These are phyloP conservation scores for Melikaiella ostensackeni DNA, from an alignment of 2,888 invertebrate species.

Conservation along the genomic window DNA sequence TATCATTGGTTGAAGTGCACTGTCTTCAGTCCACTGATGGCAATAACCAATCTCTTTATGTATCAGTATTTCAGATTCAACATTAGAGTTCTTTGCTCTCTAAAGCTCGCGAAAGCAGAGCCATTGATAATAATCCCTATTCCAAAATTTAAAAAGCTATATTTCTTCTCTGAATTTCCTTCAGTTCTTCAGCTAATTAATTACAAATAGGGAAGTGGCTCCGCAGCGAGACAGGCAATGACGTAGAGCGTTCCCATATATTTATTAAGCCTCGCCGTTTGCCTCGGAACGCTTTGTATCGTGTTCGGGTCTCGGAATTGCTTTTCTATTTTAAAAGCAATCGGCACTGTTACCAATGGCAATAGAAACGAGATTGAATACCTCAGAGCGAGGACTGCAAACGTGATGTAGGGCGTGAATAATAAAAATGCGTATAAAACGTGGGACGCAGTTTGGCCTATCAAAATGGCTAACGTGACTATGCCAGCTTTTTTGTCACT, in stretches of 20 bases:
- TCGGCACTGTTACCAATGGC: conserved; percentile 91
- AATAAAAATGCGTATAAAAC: conserved; percentile 92
- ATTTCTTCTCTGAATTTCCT: conserved; percentile 11
- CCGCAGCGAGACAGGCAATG: conserved; percentile 82
- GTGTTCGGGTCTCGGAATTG: conserved; percentile 88
- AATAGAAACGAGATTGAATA: conserved; percentile 93
- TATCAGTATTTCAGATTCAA: not conserved
- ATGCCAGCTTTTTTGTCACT: conserved; percentile 93
- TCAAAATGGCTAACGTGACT: conserved; percentile 95
- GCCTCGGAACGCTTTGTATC: conserved; percentile 89
- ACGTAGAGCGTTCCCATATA: conserved; percentile 94
- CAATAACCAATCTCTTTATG: not conserved
- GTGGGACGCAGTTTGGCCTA: conserved; percentile 94
- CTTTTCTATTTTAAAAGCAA: conserved; percentile 94
- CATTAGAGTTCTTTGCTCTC: not conserved
- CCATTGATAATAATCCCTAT: not conserved
- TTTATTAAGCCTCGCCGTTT: conserved; percentile 93
- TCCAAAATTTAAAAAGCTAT: conserved; percentile 11
- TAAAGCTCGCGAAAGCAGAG: not conserved
- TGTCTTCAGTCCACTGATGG: not conserved
- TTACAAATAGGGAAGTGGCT: conserved; percentile 72
- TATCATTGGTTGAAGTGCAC: no score
- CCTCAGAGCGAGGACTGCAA: conserved; percentile 90
- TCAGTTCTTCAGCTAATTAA: conserved; percentile 41
- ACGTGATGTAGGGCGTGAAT: conserved; percentile 93